Percentiles rank a stretch among this genome's conserved stretches.
phyloP scores from a whole-genome alignment of 2,797 vertebrate genomes.

The Sebastes oblongus region DNA sequence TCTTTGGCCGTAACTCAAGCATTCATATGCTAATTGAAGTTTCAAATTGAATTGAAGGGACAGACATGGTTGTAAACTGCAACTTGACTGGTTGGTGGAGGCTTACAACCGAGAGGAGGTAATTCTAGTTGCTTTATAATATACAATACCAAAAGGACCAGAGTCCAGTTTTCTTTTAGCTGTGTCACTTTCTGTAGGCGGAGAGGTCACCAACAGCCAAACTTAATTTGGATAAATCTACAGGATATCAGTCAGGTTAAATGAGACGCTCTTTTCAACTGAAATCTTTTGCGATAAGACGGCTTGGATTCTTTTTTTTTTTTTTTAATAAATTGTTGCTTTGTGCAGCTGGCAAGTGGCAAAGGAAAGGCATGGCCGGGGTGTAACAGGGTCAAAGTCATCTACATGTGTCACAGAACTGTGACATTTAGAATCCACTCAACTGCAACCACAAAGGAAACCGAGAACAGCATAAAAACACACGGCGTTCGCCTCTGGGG shows the following conservation, averaged over 20 bases:
- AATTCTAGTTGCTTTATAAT: background rate
- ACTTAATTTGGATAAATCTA: background rate
- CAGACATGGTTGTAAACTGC: background rate
- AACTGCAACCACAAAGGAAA: conserved; percentile 72
- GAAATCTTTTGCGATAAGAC: background rate
- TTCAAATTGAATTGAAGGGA: background rate
- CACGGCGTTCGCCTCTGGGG: conserved; percentile 51
- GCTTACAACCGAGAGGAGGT: no score
- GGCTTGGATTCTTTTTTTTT: background rate
- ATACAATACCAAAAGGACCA: background rate
- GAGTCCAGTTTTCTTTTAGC: background rate
- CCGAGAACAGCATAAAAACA: conserved; percentile 66
- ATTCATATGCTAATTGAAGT: background rate
- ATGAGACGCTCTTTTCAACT: background rate
- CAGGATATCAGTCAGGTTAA: background rate
- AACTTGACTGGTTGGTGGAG: background rate
- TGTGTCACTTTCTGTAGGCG: background rate
- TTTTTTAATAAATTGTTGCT: background rate
- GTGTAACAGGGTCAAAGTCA: conserved; percentile 68
- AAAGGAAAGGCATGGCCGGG: conserved; percentile 1
- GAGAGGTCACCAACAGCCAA: background rate
- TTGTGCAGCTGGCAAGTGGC: conserved; percentile 9
- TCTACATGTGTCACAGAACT: conserved; percentile 75
- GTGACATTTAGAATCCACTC: conserved; percentile 73
- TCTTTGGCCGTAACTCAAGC: background rate